Evolutionary conservation across 2,797 vertebrate genomes (phyloP).

Genomic region (Acanthis flammea): DNA sequence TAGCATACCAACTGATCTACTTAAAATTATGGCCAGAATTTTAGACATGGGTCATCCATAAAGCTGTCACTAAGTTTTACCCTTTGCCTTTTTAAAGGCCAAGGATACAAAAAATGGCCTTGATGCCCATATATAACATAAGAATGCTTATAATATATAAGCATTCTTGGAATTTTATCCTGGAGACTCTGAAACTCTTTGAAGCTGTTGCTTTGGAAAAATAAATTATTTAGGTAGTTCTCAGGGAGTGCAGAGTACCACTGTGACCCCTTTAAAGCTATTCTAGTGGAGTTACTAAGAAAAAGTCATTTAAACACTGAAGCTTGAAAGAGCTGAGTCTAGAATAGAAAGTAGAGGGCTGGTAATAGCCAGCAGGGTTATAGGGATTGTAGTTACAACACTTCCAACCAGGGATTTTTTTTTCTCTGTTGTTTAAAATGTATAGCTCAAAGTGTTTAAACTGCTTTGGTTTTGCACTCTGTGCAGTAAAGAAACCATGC

Average conservation of each 20-base stretch:
- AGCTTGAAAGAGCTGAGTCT: not conserved
- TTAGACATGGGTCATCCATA: not conserved
- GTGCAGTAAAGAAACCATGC: not conserved
- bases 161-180: not conserved
- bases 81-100: not conserved
- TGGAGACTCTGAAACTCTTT: not conserved
- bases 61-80: not conserved
- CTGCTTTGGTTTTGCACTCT: not conserved
- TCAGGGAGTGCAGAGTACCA: not conserved
- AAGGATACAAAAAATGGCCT: not conserved
- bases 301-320: not conserved
- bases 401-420: not conserved
- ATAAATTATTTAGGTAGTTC: not conserved
- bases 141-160: too few relatives aligned
- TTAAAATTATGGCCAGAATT: not conserved
- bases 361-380: not conserved
- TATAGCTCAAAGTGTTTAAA: not conserved
- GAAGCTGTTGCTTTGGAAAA: not conserved
- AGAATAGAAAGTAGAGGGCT: not conserved
- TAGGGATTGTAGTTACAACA: not conserved
- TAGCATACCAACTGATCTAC: not conserved
- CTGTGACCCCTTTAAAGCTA: not conserved
- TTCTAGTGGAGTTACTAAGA: not conserved
- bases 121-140: not conserved
- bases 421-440: not conserved